phyloP scores from a whole-genome alignment of 2,888 invertebrate genomes.

The Drosophila mimetica region DNA sequence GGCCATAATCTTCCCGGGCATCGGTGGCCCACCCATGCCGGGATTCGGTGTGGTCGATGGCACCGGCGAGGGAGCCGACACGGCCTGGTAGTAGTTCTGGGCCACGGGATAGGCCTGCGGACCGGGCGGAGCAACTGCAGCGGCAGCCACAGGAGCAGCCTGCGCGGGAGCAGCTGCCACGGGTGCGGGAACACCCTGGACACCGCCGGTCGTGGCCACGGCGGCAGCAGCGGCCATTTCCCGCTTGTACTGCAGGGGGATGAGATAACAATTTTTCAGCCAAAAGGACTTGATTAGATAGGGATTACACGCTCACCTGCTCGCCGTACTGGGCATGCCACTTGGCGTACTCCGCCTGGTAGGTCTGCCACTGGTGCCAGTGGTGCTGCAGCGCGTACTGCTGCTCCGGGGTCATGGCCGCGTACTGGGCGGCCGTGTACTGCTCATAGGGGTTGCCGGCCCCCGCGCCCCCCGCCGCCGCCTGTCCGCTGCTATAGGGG shows the following conservation, averaged over 20 bases:
- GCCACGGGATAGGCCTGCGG: conserved; percentile 42
- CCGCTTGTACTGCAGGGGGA: conserved; percentile 79
- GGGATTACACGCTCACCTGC: conserved; percentile 70
- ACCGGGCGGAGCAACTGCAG: conserved; percentile 28
- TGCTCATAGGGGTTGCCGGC: conserved; percentile 73
- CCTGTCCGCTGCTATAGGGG: conserved; percentile 26
- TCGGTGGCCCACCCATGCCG: conserved; percentile 19
- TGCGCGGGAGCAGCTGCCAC: conserved; percentile 7
- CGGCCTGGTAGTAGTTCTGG: conserved; percentile 54
- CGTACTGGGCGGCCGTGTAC: conserved; percentile 82
- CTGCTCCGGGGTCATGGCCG: conserved; percentile 83
- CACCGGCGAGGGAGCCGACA: neutral
- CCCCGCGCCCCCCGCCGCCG: conserved; percentile 29
- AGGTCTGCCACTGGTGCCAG: conserved; percentile 84
- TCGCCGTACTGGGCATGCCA: conserved; percentile 85
- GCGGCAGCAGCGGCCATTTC: conserved; percentile 83
- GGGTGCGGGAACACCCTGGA: conserved; percentile 18
- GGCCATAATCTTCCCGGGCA: conserved; percentile 70
- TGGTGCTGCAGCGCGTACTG: conserved; percentile 84
- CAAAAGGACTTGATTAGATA: neutral
- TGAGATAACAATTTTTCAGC: too few relatives aligned
- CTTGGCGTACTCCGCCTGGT: conserved; percentile 84
- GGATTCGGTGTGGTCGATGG: neutral
- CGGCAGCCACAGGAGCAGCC: conserved; percentile 27
- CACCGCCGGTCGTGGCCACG: conserved; percentile 14